phyloP scores from a whole-genome alignment of 2,797 vertebrate genomes.

The Pangasius larnaudii region DNA sequence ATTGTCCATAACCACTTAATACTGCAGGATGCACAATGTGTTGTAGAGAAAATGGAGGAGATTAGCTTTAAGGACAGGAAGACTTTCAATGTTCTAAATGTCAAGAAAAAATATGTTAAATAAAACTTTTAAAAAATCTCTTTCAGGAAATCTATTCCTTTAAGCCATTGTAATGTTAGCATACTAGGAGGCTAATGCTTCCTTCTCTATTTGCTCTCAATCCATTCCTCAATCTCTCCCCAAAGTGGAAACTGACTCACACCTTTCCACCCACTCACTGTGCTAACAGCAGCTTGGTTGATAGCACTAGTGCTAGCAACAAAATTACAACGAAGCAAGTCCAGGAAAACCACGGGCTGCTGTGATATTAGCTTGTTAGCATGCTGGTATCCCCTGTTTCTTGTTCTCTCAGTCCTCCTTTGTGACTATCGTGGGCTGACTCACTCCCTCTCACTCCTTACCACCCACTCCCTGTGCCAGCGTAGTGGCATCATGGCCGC shows the following conservation, averaged over 20 bases:
- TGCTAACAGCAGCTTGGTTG: background rate
- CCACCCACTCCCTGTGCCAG: conserved; percentile 35
- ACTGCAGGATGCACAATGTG: background rate
- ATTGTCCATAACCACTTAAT: background rate
- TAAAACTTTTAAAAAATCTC: background rate
- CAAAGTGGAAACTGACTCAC: background rate
- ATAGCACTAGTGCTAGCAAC: background rate
- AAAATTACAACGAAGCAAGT: background rate
- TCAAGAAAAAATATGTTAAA: background rate
- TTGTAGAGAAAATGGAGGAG: background rate
- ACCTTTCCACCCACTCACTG: conserved; percentile 16
- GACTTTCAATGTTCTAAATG: background rate
- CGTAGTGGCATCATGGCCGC: conserved; percentile 3
- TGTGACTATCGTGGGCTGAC: conserved; percentile 21
- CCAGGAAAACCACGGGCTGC: background rate
- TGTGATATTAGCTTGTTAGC: conserved; percentile 14
- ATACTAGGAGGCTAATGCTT: background rate
- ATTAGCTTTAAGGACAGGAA: background rate
- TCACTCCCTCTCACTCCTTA: conserved; percentile 13
- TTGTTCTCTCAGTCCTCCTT: background rate
- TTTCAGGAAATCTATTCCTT: background rate
- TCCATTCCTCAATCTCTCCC: background rate
- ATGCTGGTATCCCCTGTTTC: conserved; percentile 5
- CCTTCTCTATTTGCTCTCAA: background rate
- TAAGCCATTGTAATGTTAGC: background rate